A percentile compares a stretch with the other conserved stretches of the same genome.
Conservation (phyloP, 2,888 invertebrate species). For the Campaea margaritaria region DNA sequence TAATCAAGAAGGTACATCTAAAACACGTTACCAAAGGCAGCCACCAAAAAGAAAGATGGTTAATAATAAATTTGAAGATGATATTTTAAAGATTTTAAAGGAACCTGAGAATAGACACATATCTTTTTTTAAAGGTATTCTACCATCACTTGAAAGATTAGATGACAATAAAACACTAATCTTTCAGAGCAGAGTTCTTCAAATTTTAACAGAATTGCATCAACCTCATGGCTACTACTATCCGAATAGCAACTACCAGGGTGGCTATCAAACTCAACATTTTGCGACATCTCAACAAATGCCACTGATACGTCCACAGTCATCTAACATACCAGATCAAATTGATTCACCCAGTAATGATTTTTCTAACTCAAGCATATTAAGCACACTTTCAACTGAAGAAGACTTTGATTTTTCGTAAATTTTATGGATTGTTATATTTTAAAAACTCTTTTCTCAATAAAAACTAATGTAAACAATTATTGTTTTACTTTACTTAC, state of each 20-base stretch:
- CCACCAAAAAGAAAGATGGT: conserved; percentile 41
- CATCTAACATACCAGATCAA: conserved; percentile 45
- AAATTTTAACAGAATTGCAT: conserved; percentile 42
- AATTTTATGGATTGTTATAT: conserved; percentile 43
- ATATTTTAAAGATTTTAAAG: conserved; percentile 39
- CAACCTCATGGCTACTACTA: conserved; percentile 37
- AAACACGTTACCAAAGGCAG: conserved; percentile 43
- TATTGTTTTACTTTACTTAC: conserved; percentile 45
- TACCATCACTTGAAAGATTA: conserved; percentile 46
- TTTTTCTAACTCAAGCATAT: conserved; percentile 40
- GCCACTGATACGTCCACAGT: conserved; percentile 44
- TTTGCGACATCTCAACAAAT: conserved; percentile 45
- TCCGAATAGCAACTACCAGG: conserved; percentile 36
- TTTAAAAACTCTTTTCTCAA: conserved; percentile 42
- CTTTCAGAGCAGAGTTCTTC: conserved; percentile 42
- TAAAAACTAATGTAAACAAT: conserved; percentile 44
- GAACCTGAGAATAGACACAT: conserved; percentile 1
- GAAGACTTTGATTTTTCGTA: conserved; percentile 47
- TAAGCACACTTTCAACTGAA: conserved; percentile 34
- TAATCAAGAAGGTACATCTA: conserved; percentile 39
- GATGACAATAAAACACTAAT: conserved; percentile 44
- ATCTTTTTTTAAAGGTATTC: conserved; percentile 43
- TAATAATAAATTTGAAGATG: conserved; percentile 39
- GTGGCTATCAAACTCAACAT: conserved; percentile 42
- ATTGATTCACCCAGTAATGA: conserved; percentile 45